Evolutionary conservation across 2,888 invertebrate genomes (phyloP).

Genomic region (Hirtodrosophila duncani): DNA sequence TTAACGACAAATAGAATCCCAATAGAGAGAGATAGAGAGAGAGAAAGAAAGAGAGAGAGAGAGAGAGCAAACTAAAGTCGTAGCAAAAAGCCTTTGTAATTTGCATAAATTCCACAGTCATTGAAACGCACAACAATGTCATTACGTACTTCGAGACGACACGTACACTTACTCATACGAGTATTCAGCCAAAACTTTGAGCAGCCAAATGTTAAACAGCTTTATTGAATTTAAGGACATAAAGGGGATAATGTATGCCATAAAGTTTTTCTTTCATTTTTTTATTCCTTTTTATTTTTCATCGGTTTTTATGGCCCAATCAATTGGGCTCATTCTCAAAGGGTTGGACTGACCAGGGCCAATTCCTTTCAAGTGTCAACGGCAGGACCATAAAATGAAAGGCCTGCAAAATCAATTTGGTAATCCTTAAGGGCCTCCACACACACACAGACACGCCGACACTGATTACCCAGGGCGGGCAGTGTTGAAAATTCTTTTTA

Average conservation of each 20-base stretch:
- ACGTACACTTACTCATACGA: constrained; percentile 2
- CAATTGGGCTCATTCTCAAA: constrained; percentile 55
- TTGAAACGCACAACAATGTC: constrained; percentile 59
- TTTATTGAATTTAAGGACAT: constrained; percentile 44
- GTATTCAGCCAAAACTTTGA: constrained; percentile 28
- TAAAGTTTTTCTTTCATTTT: constrained; percentile 12
- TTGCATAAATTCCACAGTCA: constrained; percentile 67
- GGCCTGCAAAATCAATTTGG: constrained; percentile 53
- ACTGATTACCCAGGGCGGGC: constrained; percentile 30
- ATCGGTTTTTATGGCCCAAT: constrained; percentile 40
- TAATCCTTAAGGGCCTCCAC: constrained; percentile 18
- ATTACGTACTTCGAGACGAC: constrained; percentile 35
- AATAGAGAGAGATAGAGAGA: neutral
- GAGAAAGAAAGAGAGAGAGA: too few species aligned
- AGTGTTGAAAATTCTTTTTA: constrained; percentile 44
- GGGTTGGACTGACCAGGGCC: too few species aligned
- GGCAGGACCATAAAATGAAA: constrained; percentile 20
- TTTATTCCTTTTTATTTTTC: constrained; percentile 5
- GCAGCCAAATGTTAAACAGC: constrained; percentile 18
- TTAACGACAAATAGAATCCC: constrained; percentile 25
- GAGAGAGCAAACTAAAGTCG: too few species aligned
- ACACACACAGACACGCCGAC: constrained; percentile 2
- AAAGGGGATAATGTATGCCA: constrained; percentile 64
- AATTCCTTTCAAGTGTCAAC: constrained; percentile 52
- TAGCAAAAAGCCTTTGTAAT: constrained; percentile 23